A percentile compares a stretch with the other conserved stretches of the same genome.
Evolutionary conservation across 1,140 invertebrate genomes (phyloP).

Genomic region (Cepaea nemoralis): DNA sequence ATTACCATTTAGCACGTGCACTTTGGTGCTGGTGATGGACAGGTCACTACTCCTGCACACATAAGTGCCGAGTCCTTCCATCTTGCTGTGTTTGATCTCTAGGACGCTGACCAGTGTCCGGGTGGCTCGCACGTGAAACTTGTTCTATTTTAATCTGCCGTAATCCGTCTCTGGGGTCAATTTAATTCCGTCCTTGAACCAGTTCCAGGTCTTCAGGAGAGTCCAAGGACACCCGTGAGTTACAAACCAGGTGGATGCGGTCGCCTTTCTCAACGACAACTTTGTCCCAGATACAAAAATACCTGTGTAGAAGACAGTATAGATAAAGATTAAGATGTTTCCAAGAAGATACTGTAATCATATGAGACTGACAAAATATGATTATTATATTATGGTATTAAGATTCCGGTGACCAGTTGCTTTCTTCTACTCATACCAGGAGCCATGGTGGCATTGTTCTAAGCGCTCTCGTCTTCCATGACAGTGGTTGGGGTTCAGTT

Average conservation of each 20-base stretch:
- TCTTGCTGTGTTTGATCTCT: conserved; percentile 48
- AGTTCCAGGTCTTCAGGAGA: conserved; percentile 55
- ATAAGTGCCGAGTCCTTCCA: conserved; percentile 45
- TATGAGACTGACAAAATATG: no score
- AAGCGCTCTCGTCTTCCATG: no score
- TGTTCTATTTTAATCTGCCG: conserved; percentile 47
- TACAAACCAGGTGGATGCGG: conserved; percentile 57
- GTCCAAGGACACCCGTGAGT: conserved; percentile 44
- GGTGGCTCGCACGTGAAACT: conserved; percentile 39
- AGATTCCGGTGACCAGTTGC: no score
- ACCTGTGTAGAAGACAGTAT: conserved; percentile 3
- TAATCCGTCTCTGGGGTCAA: conserved; percentile 43
- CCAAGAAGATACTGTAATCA: no score
- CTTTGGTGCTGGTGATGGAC: conserved; percentile 43
- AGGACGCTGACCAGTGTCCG: conserved; percentile 49
- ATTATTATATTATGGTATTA: no score
- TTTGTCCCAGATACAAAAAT: conserved; percentile 48
- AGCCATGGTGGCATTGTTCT: no score
- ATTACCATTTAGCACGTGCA: conserved; percentile 47
- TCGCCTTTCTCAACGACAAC: conserved; percentile 61
- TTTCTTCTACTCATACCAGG: no score
- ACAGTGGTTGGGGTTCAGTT: no score
- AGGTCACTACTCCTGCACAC: conserved; percentile 46
- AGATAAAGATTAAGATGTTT: no score
- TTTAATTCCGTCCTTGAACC: conserved; percentile 62